Percentiles rank a stretch among this genome's conserved stretches.
phyloP scores from a whole-genome alignment of 2,113 vertebrate species.

The Notarius lentiginosus region DNA sequence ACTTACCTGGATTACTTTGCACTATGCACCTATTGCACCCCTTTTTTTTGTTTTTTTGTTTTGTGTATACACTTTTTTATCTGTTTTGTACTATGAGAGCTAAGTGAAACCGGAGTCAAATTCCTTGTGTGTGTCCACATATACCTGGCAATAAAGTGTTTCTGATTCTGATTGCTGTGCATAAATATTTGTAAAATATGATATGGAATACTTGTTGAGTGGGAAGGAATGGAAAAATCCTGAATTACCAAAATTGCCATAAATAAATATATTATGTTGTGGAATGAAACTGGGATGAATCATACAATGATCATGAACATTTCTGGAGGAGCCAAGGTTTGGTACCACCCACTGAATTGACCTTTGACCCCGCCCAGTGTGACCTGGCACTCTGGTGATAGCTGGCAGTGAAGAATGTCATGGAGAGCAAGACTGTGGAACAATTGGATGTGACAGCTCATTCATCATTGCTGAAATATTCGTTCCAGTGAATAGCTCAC shows the following conservation, averaged over 20 bases:
- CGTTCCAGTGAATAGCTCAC: conserved; percentile 64
- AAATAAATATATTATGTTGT: background rate
- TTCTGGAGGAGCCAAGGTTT: background rate
- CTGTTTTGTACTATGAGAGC: too few relatives aligned
- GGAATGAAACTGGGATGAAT: conserved; percentile 4
- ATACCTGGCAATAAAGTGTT: too few relatives aligned
- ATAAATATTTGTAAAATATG: background rate
- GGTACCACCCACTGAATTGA: conserved; percentile 42
- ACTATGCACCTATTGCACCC: too few relatives aligned
- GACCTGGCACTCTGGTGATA: conserved; percentile 32
- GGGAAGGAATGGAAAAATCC: background rate
- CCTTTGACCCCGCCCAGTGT: conserved; percentile 53
- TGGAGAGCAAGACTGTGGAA: conserved; percentile 64
- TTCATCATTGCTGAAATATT: conserved; percentile 69
- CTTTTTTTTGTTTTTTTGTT: too few relatives aligned
- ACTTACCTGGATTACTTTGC: too few relatives aligned
- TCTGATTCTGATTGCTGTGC: background rate
- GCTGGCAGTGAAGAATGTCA: conserved; percentile 50
- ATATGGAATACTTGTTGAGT: background rate
- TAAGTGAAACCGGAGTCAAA: too few relatives aligned
- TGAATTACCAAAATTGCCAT: background rate
- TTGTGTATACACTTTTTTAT: too few relatives aligned
- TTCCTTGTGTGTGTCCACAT: too few relatives aligned
- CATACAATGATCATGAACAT: background rate
- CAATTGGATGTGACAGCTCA: conserved; percentile 73